These are phyloP conservation scores for Cirrhinus mrigala DNA, from an alignment of 2,797 vertebrate genomes.

Conservation along the genomic window DNA sequence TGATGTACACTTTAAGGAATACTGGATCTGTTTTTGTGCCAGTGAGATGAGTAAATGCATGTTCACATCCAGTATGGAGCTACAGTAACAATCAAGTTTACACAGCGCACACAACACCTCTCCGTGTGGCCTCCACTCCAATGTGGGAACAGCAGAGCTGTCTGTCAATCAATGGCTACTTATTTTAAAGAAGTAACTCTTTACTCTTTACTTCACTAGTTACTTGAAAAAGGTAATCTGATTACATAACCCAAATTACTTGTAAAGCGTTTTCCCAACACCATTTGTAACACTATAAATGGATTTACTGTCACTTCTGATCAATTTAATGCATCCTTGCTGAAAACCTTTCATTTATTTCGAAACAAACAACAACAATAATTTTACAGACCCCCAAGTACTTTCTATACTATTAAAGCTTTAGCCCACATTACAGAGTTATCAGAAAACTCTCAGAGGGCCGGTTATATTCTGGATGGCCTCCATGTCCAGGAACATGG, in stretches of 20 bases:
- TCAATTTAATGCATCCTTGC: background rate
- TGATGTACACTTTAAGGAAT: background rate
- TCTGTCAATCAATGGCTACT: background rate
- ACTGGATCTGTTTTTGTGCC: background rate
- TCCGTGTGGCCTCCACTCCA: too few relatives aligned
- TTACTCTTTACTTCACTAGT: background rate
- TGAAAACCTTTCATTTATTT: background rate
- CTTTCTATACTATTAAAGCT: background rate
- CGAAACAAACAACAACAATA: background rate
- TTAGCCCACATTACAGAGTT: background rate
- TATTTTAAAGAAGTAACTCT: background rate
- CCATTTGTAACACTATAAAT: background rate
- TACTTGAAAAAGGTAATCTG: background rate
- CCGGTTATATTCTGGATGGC: background rate
- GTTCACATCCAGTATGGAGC: background rate
- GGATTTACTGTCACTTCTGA: background rate
- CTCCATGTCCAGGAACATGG: constrained; percentile 27
- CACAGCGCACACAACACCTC: background rate
- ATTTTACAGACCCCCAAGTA: background rate
- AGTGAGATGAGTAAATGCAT: background rate
- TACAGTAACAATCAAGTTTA: background rate
- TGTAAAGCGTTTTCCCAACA: background rate
- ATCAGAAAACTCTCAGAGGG: background rate
- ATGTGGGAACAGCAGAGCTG: background rate
- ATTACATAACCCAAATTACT: background rate